These are phyloP conservation scores for Bruchidius siliquastri DNA, from an alignment of 2,888 invertebrate species.

Conservation along the genomic window DNA sequence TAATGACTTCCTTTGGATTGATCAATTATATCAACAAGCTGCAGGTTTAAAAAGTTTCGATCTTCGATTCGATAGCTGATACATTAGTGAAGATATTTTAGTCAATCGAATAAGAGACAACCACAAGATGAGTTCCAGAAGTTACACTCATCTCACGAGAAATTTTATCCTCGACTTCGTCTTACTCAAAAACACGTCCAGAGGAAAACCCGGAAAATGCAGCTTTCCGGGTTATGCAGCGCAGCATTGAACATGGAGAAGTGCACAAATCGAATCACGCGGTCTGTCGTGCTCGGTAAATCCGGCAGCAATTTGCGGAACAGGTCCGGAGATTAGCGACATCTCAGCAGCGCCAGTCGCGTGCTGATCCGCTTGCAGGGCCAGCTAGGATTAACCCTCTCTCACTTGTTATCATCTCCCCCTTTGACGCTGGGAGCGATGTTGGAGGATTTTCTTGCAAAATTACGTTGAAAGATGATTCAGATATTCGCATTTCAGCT, in stretches of 20 bases:
- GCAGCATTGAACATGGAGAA: background rate
- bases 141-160: too few species aligned
- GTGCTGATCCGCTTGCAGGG: slow-evolving; percentile 30
- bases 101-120: too few species aligned
- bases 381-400: slow-evolving; percentile 20
- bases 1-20: too few species aligned
- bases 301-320: slow-evolving; percentile 32
- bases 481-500: too few species aligned
- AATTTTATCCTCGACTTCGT: background rate
- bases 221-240: background rate
- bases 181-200: background rate
- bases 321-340: slow-evolving; percentile 32
- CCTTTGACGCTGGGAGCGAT: background rate
- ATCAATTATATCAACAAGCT: too few species aligned
- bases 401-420: background rate
- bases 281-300: slow-evolving; percentile 7
- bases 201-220: background rate
- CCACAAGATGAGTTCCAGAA: too few species aligned
- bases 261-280: background rate
- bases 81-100: too few species aligned
- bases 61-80: too few species aligned
- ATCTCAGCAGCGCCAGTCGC: slow-evolving; percentile 28
- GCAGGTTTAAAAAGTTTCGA: too few species aligned
- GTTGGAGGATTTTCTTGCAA: background rate
- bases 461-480: too few species aligned